phyloP scores from a whole-genome alignment of 2,888 invertebrate genomes.

The Latheticus oryzae region DNA sequence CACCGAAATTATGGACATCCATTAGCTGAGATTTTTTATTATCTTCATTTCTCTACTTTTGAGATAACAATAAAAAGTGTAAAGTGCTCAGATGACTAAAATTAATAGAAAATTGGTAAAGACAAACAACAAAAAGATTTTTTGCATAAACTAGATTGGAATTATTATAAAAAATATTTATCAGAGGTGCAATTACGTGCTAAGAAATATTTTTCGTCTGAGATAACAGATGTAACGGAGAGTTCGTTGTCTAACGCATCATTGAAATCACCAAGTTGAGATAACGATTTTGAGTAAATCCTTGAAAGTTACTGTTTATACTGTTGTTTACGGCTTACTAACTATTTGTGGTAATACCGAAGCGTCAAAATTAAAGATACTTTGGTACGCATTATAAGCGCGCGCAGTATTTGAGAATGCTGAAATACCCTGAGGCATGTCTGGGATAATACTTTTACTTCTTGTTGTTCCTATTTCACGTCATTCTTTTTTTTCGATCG shows the following conservation, averaged over 20 bases:
- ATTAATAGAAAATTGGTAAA: no score
- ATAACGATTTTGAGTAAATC: not conserved
- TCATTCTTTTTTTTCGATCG: constrained; percentile 60
- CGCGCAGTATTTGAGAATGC: constrained; percentile 57
- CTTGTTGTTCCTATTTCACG: constrained; percentile 62
- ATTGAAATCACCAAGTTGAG: constrained; percentile 47
- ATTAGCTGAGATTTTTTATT: constrained; percentile 59
- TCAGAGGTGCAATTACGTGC: no score
- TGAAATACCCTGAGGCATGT: constrained; percentile 59
- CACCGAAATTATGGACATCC: constrained; percentile 53
- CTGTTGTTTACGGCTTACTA: not conserved
- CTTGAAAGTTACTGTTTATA: no score
- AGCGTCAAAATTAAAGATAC: constrained; percentile 30
- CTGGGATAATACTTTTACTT: constrained; percentile 62
- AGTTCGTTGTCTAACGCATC: constrained; percentile 47
- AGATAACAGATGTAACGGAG: no score
- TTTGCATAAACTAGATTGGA: no score
- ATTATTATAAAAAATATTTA: no score
- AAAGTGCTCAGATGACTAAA: no score
- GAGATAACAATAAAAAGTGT: no score
- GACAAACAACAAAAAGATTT: no score
- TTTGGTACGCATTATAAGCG: constrained; percentile 41
- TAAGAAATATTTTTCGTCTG: no score
- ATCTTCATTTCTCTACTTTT: no score
- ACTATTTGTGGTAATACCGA: constrained; percentile 27